Conservation (phyloP, 2,797 vertebrate genomes). For the Eospalax fontanierii region DNA sequence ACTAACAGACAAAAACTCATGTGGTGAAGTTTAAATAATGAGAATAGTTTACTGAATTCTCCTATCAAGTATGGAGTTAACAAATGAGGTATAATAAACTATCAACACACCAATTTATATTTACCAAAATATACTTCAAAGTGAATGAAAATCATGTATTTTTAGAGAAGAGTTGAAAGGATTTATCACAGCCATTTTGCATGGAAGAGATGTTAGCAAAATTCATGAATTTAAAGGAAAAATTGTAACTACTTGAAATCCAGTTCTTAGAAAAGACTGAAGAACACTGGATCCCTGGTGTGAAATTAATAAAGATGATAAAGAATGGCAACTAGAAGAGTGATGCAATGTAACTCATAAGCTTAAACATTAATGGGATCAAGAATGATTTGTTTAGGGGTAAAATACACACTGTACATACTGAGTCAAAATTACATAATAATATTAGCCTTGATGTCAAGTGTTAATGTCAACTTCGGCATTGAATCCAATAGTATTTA, state of each 20-base stretch:
- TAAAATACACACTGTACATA: background rate
- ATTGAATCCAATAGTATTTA: background rate
- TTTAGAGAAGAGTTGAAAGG: background rate
- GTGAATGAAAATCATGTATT: background rate
- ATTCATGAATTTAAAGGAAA: background rate
- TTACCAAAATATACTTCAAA: background rate
- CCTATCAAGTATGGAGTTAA: background rate
- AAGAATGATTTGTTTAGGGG: background rate
- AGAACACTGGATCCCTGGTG: background rate
- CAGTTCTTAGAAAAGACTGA: no score
- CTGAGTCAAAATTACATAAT: background rate
- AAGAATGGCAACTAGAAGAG: background rate
- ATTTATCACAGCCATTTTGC: background rate
- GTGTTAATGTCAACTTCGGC: background rate
- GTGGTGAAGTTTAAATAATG: background rate
- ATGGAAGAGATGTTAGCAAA: background rate
- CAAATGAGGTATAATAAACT: background rate
- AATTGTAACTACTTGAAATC: no score
- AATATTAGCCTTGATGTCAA: no score
- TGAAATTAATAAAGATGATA: background rate
- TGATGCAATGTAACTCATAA: background rate
- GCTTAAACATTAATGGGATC: no score
- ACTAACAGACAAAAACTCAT: background rate
- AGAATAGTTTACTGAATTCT: background rate
- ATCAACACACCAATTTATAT: background rate